phyloP scores from a whole-genome alignment of 2,888 invertebrate genomes.

The Macrosoma leucophasiata region DNA sequence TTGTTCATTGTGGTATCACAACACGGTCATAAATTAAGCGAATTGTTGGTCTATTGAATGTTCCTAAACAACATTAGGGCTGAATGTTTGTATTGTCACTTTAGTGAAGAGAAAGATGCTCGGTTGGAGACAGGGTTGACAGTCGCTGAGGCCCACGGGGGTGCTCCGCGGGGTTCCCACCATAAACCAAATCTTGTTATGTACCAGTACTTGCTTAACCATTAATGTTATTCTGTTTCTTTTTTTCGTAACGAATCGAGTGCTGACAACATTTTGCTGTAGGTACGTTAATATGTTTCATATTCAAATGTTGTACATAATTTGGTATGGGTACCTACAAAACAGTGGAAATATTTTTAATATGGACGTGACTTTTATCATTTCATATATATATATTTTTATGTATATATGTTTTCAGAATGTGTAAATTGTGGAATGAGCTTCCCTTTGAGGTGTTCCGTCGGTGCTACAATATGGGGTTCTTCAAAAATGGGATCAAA shows the following conservation, averaged over 20 bases:
- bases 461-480: too few relatives aligned
- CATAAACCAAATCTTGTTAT: too few relatives aligned
- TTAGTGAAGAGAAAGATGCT: slow-evolving; percentile 42
- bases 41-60: slow-evolving; percentile 60
- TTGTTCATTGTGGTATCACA: slow-evolving; percentile 53
- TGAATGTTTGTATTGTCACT: slow-evolving; percentile 70
- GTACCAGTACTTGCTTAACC: slow-evolving; percentile 23
- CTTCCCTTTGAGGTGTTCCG: too few relatives aligned
- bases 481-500: too few relatives aligned
- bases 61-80: slow-evolving; percentile 69
- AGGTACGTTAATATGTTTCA: too few relatives aligned
- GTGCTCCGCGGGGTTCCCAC: slow-evolving; percentile 32
- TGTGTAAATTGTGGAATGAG: too few relatives aligned
- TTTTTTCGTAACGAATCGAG: slow-evolving; percentile 22
- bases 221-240: slow-evolving; percentile 26
- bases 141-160: slow-evolving; percentile 41
- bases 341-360: too few relatives aligned
- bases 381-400: too few relatives aligned
- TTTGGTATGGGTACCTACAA: too few relatives aligned
- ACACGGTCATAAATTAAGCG: slow-evolving; percentile 62
- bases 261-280: slow-evolving; percentile 27
- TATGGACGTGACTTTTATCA: too few relatives aligned
- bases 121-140: slow-evolving; percentile 40
- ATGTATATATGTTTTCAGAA: too few relatives aligned
- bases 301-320: too few relatives aligned